phyloP scores from a whole-genome alignment of 1,140 invertebrate genomes.

The Littorina saxatilis region DNA sequence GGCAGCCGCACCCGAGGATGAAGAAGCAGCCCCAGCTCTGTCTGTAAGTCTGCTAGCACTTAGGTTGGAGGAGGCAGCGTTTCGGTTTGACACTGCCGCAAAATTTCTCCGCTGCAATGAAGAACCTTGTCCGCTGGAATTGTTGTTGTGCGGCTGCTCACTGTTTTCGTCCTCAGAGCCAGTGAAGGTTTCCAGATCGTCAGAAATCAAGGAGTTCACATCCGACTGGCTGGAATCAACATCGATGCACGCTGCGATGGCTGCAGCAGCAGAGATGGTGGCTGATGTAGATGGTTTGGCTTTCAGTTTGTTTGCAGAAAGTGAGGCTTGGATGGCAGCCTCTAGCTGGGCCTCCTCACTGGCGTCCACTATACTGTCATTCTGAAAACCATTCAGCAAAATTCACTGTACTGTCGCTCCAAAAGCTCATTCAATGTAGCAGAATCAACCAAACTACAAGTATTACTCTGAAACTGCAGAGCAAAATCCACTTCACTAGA shows the following conservation, averaged over 20 bases:
- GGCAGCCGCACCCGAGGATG: not conserved
- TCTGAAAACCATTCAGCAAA: constrained; percentile 38
- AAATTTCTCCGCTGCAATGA: constrained; percentile 6
- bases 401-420: too few species aligned
- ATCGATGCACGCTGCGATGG: constrained; percentile 32
- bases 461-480: not conserved
- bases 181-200: constrained; percentile 74
- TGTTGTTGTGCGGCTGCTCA: not conserved
- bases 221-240: constrained; percentile 51
- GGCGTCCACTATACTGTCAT: constrained; percentile 73
- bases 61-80: not conserved
- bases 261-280: not conserved
- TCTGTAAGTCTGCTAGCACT: not conserved
- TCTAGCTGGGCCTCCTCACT: constrained; percentile 77
- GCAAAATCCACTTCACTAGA: not conserved
- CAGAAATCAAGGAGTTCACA: constrained; percentile 62
- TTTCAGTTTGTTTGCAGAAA: constrained; percentile 44
- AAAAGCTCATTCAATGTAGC: not conserved
- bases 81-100: not conserved
- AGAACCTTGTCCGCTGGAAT: not conserved
- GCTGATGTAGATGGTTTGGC: constrained; percentile 37
- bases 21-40: not conserved
- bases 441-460: not conserved
- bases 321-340: constrained; percentile 77
- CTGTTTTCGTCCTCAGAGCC: constrained; percentile 67